phyloP scores from a whole-genome alignment of 2,888 invertebrate species.

The Corbicula japonica region DNA sequence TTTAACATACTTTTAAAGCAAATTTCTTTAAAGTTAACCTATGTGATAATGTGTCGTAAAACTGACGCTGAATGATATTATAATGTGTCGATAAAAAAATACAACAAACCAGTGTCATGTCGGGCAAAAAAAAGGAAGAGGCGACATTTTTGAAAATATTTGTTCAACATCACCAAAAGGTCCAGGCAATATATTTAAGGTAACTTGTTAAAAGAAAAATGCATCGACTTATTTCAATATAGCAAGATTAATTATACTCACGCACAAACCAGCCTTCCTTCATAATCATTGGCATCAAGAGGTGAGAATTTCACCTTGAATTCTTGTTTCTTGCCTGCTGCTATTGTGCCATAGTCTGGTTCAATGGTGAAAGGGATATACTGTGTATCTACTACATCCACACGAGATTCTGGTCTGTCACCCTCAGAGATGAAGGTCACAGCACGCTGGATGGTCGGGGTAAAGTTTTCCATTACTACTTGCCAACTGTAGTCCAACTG shows the following conservation, averaged over 20 bases:
- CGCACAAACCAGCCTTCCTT: slow-evolving; percentile 85
- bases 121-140: too few relatives aligned
- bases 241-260: slow-evolving; percentile 69
- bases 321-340: slow-evolving; percentile 80
- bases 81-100: too few relatives aligned
- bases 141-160: too few relatives aligned
- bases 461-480: slow-evolving; percentile 84
- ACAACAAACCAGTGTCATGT: too few relatives aligned
- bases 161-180: too few relatives aligned
- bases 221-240: too few relatives aligned
- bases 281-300: slow-evolving; percentile 85
- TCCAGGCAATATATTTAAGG: too few relatives aligned
- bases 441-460: slow-evolving; percentile 78
- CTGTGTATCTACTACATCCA: slow-evolving; percentile 76
- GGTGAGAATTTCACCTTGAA: slow-evolving; percentile 85
- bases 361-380: slow-evolving; percentile 86
- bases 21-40: too few relatives aligned
- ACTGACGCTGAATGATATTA: too few relatives aligned
- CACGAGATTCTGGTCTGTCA: slow-evolving; percentile 79
- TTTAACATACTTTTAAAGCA: too few relatives aligned
- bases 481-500: slow-evolving; percentile 86
- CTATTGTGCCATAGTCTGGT: slow-evolving; percentile 84
- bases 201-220: background rate
- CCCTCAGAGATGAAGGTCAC: slow-evolving; percentile 83
- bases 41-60: too few relatives aligned